A percentile compares a stretch with the other conserved stretches of the same genome.
These are phyloP conservation scores for Ophiodon elongatus DNA, from an alignment of 2,113 vertebrate genomes.

Conservation along the genomic window DNA sequence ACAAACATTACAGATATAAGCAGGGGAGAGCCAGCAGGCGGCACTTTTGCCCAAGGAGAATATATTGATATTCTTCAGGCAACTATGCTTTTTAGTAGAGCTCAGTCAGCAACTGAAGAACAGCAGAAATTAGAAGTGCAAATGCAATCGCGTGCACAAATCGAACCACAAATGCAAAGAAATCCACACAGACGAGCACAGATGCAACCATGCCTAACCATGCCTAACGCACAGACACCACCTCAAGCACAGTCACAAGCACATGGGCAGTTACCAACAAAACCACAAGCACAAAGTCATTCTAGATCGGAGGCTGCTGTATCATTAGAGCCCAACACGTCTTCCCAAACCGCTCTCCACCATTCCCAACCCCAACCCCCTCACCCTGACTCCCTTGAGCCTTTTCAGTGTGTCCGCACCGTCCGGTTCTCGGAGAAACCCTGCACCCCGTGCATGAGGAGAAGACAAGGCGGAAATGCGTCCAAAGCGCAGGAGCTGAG, in stretches of 20 bases:
- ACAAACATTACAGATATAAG: slow-evolving; percentile 33
- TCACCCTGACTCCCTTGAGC: slow-evolving; percentile 18
- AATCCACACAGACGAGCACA: slow-evolving; percentile 21
- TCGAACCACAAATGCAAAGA: slow-evolving; percentile 37
- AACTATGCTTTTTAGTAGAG: slow-evolving; percentile 67
- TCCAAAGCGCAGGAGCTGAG: slow-evolving; percentile 69
- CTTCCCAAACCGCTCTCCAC: slow-evolving; percentile 10
- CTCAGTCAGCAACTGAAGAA: slow-evolving; percentile 31
- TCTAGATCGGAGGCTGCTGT: slow-evolving; percentile 9
- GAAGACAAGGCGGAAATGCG: slow-evolving; percentile 74
- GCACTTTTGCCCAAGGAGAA: slow-evolving; percentile 80
- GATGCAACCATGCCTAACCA: slow-evolving; percentile 37
- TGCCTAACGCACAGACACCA: neutral
- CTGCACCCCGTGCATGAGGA: slow-evolving; percentile 80
- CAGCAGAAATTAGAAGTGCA: slow-evolving; percentile 45
- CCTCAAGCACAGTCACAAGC: slow-evolving; percentile 31
- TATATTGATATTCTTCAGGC: slow-evolving; percentile 88
- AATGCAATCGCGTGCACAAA: slow-evolving; percentile 17
- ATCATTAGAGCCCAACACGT: slow-evolving; percentile 2
- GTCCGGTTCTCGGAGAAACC: slow-evolving; percentile 82
- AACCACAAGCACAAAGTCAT: slow-evolving; percentile 30
- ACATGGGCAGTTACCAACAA: slow-evolving; percentile 14
- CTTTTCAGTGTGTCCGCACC: slow-evolving; percentile 59
- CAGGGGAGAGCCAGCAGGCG: slow-evolving; percentile 6
- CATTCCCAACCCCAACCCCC: slow-evolving; percentile 39